A percentile compares a stretch with the other conserved stretches of the same genome.
These are phyloP conservation scores for Percopsis omiscomaycus DNA, from an alignment of 2,797 vertebrate genomes.

Conservation along the genomic window DNA sequence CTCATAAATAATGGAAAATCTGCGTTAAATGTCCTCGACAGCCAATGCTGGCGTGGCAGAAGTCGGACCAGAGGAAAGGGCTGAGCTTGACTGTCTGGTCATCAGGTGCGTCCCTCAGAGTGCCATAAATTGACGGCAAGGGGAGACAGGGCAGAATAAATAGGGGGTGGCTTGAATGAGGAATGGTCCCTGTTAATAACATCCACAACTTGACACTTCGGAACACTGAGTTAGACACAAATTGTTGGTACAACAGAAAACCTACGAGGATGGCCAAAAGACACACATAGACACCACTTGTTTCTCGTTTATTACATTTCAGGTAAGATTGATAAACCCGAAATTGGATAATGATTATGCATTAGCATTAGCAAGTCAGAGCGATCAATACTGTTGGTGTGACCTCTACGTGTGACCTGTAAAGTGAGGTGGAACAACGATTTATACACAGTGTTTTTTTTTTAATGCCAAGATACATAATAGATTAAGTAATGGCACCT, in stretches of 20 bases:
- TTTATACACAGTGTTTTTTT: background rate
- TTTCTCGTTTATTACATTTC: conserved; percentile 9
- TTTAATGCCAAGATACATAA: conserved; percentile 2
- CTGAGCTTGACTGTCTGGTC: conserved; percentile 75
- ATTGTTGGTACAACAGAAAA: conserved; percentile 38
- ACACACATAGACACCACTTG: background rate
- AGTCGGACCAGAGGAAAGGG: conserved; percentile 64
- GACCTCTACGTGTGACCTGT: background rate
- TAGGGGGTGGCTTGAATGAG: conserved; percentile 58
- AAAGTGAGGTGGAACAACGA: background rate
- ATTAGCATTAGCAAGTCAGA: background rate
- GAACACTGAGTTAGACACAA: conserved; percentile 46
- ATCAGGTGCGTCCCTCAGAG: conserved; percentile 73
- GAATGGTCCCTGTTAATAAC: conserved; percentile 64
- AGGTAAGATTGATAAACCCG: conserved; percentile 16
- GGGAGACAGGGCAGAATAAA: conserved; percentile 69
- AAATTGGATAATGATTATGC: conserved; percentile 12
- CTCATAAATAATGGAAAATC: conserved; percentile 84
- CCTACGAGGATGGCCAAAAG: conserved; percentile 11
- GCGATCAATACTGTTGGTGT: background rate
- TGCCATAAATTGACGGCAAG: conserved; percentile 75
- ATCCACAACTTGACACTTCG: conserved; percentile 40
- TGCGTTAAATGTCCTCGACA: conserved; percentile 77
- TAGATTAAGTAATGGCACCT: conserved; percentile 1
- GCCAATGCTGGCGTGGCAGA: conserved; percentile 76